These are phyloP conservation scores for Zhengitettix transpicula DNA, from an alignment of 2,888 invertebrate genomes.

Conservation along the genomic window DNA sequence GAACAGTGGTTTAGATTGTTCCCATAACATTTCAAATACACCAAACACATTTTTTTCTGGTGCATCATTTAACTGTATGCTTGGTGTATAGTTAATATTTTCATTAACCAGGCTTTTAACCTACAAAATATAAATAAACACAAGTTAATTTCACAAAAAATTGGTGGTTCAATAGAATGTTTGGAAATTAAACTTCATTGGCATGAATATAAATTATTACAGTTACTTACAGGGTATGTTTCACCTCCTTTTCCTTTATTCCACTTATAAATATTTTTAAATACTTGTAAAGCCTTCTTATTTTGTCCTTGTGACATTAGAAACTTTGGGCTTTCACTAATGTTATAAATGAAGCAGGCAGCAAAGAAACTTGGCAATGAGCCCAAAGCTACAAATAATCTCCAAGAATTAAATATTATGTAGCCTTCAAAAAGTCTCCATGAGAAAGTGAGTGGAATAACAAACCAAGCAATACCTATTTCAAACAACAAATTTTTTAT, in stretches of 20 bases:
- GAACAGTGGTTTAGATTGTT: too few species aligned
- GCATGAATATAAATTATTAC: too few species aligned
- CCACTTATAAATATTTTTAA: conserved; percentile 42
- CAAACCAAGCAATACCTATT: conserved; percentile 51
- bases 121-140: too few species aligned
- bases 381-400: conserved; percentile 28
- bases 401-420: conserved; percentile 29
- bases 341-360: conserved; percentile 41
- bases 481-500: conserved; percentile 19
- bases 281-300: conserved; percentile 44
- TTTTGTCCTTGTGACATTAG: conserved; percentile 50
- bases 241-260: conserved; percentile 45
- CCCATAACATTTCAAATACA: too few species aligned
- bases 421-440: conserved; percentile 25
- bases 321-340: conserved; percentile 62
- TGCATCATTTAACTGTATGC: too few species aligned
- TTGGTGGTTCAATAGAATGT: too few species aligned
- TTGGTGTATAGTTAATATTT: too few species aligned
- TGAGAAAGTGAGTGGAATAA: conserved; percentile 44
- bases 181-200: too few species aligned
- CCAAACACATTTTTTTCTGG: too few species aligned
- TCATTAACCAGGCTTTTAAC: too few species aligned
- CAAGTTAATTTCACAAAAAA: too few species aligned
- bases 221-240: conserved; percentile 43
- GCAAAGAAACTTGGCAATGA: conserved; percentile 49